Base-by-base conservation (phyloP, 1,140 invertebrate genomes). In the Pseudomyrmex pallidus region DNA sequence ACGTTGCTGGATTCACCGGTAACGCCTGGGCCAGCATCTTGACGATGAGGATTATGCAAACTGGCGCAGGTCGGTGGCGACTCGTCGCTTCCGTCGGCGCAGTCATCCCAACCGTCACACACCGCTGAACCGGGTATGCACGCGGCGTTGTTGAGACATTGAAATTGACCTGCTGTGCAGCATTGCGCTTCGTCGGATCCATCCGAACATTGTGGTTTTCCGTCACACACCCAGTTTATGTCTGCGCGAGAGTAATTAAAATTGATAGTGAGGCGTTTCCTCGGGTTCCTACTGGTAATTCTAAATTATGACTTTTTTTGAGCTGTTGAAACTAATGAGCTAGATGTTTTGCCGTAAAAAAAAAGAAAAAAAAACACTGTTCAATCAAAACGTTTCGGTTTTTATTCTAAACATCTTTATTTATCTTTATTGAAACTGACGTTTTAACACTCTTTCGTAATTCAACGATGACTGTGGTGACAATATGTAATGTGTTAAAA, bases 71-170 rank as follows among this genome's bases (percentile, higher is more conserved):
- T 95, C 0, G 95, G 95, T 0, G 95, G 93, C 7, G 95, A 94
- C 91, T 97, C 97, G 90, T 97, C 97, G 2, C 96, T 95, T 2
- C 96, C 96, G 90, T 97, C 97, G 1, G 96, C 96, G 90, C 97
- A 97, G 90, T 97, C 95, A 1, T 96, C 96, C 91, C 95, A 96
- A 0, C 96, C 95, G 92, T 97, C 96, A 87, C 97, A 97, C 0
- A 96, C 88, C 0, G 95, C 88, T 0, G 94, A 89, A 2, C 95
- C 92, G 0, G 96, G 94, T 17, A 97, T 95, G 78, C 96, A 97
- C 5, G 96, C 91, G 5, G 92, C 93, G 12, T 93, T 96, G 5
- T 94, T 94, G 7, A 95, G 95, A 85, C 96, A 97, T 88, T 96
- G 95, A 91, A 97, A 97, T 63, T 97, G 91, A 2, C 91, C 91